Base-by-base conservation (phyloP, 2,888 invertebrate genomes). In the Lampropteryx suffumata region DNA sequence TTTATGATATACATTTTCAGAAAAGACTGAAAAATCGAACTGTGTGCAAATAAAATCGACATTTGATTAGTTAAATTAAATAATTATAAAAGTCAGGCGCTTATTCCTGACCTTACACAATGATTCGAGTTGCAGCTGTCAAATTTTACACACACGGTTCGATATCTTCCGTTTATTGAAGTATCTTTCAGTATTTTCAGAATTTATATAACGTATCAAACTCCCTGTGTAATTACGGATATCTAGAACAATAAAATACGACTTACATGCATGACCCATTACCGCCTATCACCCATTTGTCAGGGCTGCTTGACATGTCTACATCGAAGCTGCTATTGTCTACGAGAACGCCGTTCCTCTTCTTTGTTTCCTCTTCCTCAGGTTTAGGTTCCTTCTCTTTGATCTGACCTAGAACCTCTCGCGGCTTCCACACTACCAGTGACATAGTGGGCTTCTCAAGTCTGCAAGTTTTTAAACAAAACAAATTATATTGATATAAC, bases 391-490 rank as follows among this genome's bases (percentile, higher is more conserved):
- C 66, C 24, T 85, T 77, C 2, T 83, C 79, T 65, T 71, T 71
- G 49, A 80, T 59, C 26, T 77, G 74, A 9, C 71, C 74, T 40
- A 90, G 55, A 7, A 91, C 88, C 17, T 92, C 91, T 46, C 94
- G 93, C 0, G 96, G 96, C 71, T 95, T 94, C 96, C 96, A 96
- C 7, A 96, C 91, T 1, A 96, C 95, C 57, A 96, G 74, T 2
- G 96, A 96, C 83, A 95, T 95, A 66, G 94, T 94, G 0, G 95
- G 95, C 71, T 93, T 92, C 64, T 94, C 93, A 63, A 92, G 82
- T 70, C 92, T 93, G 63, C 55, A 84, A 71, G 17, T 17, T 17
- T n/a, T 17, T 17, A 17, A 2, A 17, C 4, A 17, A 17, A 17
- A 17, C 17, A 17, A 3, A 17, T 3, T 3, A 17, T 4, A 17